Percentiles rank a stretch among this genome's conserved stretches.
Evolutionary conservation across 2,113 vertebrate genomes (phyloP).

Genomic region (Rhynchomys soricoides): DNA sequence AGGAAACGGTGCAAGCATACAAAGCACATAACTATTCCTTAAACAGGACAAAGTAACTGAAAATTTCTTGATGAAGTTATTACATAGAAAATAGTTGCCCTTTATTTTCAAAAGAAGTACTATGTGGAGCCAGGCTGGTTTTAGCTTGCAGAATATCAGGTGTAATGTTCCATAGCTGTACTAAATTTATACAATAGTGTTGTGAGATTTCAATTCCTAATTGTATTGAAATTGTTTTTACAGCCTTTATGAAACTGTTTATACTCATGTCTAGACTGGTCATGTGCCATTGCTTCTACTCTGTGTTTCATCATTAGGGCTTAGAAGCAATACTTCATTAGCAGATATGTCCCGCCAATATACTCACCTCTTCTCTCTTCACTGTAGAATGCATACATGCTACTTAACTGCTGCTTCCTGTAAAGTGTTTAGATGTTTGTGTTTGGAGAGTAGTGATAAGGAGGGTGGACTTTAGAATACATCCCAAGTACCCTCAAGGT

Average conservation of each 20-base stretch:
- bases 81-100: not conserved
- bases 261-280: not conserved
- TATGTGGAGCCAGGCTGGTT: not conserved
- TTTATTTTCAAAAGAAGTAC: not conserved
- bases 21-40: no score
- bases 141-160: not conserved
- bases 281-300: not conserved
- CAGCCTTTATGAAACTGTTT: not conserved
- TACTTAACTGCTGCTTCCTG: slow-evolving; percentile 9
- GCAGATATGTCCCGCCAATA: not conserved
- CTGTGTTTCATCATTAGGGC: not conserved
- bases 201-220: not conserved
- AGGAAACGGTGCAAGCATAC: no score
- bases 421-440: slow-evolving; percentile 38
- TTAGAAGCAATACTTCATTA: slow-evolving; percentile 53
- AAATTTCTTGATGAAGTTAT: not conserved
- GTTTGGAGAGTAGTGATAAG: slow-evolving; percentile 54
- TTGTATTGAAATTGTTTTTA: not conserved
- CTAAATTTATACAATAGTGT: not conserved
- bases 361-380: slow-evolving; percentile 6
- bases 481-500: slow-evolving; percentile 17
- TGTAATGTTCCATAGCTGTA: not conserved
- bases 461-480: slow-evolving; percentile 55
- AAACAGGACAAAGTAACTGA: not conserved
- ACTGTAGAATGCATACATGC: not conserved